phyloP scores from a whole-genome alignment of 2,113 vertebrate species.

The Lota lota region DNA sequence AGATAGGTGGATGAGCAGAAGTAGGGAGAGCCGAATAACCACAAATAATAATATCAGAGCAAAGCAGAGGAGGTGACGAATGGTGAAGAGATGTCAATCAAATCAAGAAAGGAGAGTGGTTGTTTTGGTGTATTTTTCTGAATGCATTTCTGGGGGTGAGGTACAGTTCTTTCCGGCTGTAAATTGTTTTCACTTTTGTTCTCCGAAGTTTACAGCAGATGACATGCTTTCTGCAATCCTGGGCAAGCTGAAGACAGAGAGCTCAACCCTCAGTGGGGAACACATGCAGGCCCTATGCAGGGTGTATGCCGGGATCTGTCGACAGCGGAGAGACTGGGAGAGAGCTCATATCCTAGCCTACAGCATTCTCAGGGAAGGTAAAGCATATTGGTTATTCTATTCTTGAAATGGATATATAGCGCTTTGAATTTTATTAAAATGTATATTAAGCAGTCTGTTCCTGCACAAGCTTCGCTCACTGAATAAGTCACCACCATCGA shows the following conservation, averaged over 20 bases:
- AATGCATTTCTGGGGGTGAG: not conserved
- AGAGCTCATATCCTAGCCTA: constrained; percentile 86
- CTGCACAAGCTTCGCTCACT: too few relatives aligned
- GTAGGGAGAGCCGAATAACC: too few relatives aligned
- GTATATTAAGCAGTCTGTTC: too few relatives aligned
- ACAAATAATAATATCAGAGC: too few relatives aligned
- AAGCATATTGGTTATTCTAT: not conserved
- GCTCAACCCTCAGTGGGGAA: constrained; percentile 44
- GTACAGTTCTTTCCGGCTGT: not conserved
- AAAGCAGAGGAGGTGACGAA: too few relatives aligned
- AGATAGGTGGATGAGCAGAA: too few relatives aligned
- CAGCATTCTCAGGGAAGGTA: constrained; percentile 88
- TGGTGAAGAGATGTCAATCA: too few relatives aligned
- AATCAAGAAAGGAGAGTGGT: constrained; percentile 12
- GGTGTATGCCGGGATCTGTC: constrained; percentile 86
- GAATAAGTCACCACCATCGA: too few relatives aligned
- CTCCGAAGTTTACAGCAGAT: constrained; percentile 71
- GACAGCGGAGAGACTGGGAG: constrained; percentile 81
- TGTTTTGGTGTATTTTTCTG: not conserved
- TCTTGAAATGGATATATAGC: not conserved
- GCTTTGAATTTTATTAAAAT: too few relatives aligned
- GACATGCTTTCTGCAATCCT: constrained; percentile 77
- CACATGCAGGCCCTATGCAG: constrained; percentile 84
- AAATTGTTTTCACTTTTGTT: not conserved
- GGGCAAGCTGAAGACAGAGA: constrained; percentile 79